Conservation (phyloP, 1,140 invertebrate genomes). For the Chlorops oryzae region DNA sequence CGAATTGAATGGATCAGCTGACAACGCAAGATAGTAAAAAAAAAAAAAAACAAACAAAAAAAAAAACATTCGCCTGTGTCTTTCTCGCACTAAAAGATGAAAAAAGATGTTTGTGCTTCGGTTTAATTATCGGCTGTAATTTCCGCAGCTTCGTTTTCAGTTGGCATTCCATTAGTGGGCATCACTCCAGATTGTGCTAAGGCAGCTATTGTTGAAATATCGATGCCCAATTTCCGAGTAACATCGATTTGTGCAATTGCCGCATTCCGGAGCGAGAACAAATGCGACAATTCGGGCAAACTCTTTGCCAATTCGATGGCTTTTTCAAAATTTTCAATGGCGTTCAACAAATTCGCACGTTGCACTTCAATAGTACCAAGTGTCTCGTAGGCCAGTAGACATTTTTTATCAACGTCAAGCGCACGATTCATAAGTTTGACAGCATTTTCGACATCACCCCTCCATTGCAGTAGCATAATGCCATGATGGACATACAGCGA, state of each 20-base stretch:
- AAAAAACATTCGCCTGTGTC: background rate
- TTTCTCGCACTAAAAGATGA: background rate
- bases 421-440: conserved; percentile 73
- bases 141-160: background rate
- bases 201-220: conserved; percentile 45
- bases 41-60: background rate
- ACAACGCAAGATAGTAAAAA: background rate
- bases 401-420: conserved; percentile 81
- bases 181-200: conserved; percentile 28
- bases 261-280: conserved; percentile 79
- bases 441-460: conserved; percentile 72
- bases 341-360: conserved; percentile 65
- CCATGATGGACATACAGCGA: conserved; percentile 81
- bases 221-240: conserved; percentile 65
- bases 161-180: background rate
- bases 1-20: background rate
- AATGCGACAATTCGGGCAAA: conserved; percentile 78
- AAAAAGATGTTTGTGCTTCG: background rate
- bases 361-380: conserved; percentile 90
- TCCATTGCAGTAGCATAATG: conserved; percentile 75
- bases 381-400: conserved; percentile 92
- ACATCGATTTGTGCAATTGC: conserved; percentile 79
- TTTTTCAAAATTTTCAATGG: conserved; percentile 81
- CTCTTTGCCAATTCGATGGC: conserved; percentile 81
- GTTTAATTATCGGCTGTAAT: background rate